Percentiles rank a stretch among this genome's conserved stretches.
Evolutionary conservation across 2,797 vertebrate genomes (phyloP).

Genomic region (Lagocephalus sceleratus): DNA sequence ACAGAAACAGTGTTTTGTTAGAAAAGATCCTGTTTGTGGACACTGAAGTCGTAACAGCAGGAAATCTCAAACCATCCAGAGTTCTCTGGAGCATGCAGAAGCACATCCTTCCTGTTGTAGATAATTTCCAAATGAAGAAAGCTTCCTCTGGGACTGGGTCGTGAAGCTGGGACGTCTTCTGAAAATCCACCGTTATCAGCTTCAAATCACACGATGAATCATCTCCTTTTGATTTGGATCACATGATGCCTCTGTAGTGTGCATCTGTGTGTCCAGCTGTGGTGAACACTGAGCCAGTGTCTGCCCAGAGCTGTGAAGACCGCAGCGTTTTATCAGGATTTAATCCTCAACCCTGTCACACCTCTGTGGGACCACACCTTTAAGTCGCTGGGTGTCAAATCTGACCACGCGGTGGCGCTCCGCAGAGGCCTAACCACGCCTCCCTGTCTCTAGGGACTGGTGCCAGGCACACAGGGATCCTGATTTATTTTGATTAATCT

Average conservation of each 20-base stretch:
- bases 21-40: neutral
- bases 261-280: no score
- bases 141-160: conserved; percentile 8
- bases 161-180: neutral
- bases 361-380: no score
- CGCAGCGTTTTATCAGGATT: no score
- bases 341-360: no score
- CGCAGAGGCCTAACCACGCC: no score
- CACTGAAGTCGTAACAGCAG: neutral
- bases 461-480: conserved; percentile 6
- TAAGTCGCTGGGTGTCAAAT: no score
- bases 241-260: no score
- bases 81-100: conserved; percentile 2
- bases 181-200: conserved; percentile 25
- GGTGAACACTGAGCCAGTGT: no score
- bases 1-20: neutral
- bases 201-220: conserved; percentile 19
- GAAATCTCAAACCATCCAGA: neutral
- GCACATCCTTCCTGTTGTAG: neutral
- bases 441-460: no score
- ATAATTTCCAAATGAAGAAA: conserved; percentile 13
- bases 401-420: no score
- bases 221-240: no score
- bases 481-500: conserved; percentile 10
- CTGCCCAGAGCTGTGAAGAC: no score